Base-by-base conservation (phyloP, 2,797 vertebrate genomes). In the Neopelma chrysocephalum region DNA sequence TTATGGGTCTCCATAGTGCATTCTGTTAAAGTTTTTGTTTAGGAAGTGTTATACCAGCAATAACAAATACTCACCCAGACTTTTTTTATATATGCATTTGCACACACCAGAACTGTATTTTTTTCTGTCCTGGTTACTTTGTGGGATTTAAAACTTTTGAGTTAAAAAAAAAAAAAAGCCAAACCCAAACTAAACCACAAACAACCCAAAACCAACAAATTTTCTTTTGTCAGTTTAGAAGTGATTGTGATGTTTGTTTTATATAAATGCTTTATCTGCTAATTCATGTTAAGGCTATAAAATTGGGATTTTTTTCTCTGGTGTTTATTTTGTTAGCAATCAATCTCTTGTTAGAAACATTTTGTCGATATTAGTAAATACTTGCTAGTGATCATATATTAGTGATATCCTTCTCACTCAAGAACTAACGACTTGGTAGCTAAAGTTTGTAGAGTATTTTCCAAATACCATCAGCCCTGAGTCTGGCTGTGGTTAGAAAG, bases 311-410 rank as follows among this genome's bases (percentile, higher is more conserved):
- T 90, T 76, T 62, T 15, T 82, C 12, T 36, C n/a, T 66, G 31
- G 0, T 42, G 75, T 91, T 75, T 76, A 51, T 72, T 92, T 90
- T 40, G 47, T 69, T 95, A 66, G 20, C 27, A 81, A 57, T 95
- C 56, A 58, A 56, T 93, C 36, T 86, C 45, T 81, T 53, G 8
- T 34, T 88, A 45, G 61, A 69, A 83, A 65, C 53, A 50, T 53
- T 88, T 92, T 86, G 77, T 87, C 80, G 90, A 60, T 83, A 77
- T 77, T 78, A 29, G 51, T 80, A 82, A 92, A 88, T 87, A 88
- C 19, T 72, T 87, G 11, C 36, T 73, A 66, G 22, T 51, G 51
- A 82, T 84, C 58, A 56, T 32, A 58, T 56, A 32, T 78, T 71
- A 61, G 12, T 56, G 42, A 50, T 89, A 90, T 69, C 60, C 40